Base-by-base conservation (phyloP, 2,797 vertebrate genomes). In the Simalia tracyae region DNA sequence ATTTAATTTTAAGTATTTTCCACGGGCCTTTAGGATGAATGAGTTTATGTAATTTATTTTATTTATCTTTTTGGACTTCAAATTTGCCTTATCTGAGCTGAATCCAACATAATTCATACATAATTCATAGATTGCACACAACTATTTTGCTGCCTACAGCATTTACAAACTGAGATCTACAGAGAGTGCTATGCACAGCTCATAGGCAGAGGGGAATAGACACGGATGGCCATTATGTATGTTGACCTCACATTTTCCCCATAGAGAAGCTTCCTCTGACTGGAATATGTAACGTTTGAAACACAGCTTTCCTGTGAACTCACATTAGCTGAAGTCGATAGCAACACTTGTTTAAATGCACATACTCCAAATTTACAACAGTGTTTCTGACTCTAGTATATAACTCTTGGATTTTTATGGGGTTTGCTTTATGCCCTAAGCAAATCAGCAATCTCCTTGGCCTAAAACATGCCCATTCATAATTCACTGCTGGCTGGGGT, bases 391-490 rank as follows among this genome's bases (percentile, higher is more conserved):
- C 85, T 92, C n/a, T 9, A 91, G 0, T 95, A 88, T 12, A 1
- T 60, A 89, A 60, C 6, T 64, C 76, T n/a, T 92, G 4, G 63
- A 11, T 89, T 95, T 95, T 94, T 89, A 15, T 86, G 56, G 50
- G 85, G 1, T 94, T 92, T 95, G 94, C 88, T 86, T 91, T 68
- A 84, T 93, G 91, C 88, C 63, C 57, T 68, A 76, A 90, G 91
- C 88, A 92, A 93, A 87, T 68, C 42, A 81, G 0, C 85, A 14
- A 54, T 91, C 2, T 4, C 46, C 90, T 14, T 87, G 81, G 85
- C 72, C 24, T 90, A 87, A 94, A 86, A 61, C 89, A 54, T 14
- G 19, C 68, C 93, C 50, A 46, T 90, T 95, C 72, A 84, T 89
- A 59, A 86, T 87, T 24, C 94, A 88, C 89, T 84, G 56, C 81